Percentiles rank a stretch among this genome's conserved stretches.
phyloP scores from a whole-genome alignment of 2,113 vertebrate species.

The Holacanthus passer region DNA sequence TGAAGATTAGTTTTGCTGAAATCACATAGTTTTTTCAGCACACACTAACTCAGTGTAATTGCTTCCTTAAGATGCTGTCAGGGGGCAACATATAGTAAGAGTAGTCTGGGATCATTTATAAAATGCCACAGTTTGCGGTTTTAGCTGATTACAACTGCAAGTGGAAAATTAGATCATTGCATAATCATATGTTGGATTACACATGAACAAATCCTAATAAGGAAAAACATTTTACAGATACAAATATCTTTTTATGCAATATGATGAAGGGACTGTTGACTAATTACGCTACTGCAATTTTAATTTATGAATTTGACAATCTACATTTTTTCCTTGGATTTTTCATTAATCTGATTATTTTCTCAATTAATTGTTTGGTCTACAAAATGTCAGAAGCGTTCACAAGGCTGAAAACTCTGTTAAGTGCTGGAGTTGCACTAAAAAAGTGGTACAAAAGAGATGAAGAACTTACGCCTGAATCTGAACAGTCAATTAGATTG shows the following conservation, averaged over 20 bases:
- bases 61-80: not conserved
- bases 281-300: not conserved
- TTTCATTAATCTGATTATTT: constrained; percentile 1
- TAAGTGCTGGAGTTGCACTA: not conserved
- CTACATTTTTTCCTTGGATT: not conserved
- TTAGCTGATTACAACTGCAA: not conserved
- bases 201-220: not conserved
- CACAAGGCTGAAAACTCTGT: not conserved
- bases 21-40: constrained; percentile 25
- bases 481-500: no score
- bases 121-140: not conserved
- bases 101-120: not conserved
- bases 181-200: not conserved
- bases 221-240: not conserved
- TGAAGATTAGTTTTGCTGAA: constrained; percentile 38
- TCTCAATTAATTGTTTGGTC: not conserved
- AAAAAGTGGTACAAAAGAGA: not conserved
- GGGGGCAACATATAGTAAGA: not conserved
- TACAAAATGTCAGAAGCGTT: not conserved
- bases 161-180: not conserved
- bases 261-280: not conserved
- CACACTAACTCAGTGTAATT: constrained; percentile 20
- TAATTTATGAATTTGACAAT: not conserved
- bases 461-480: not conserved
- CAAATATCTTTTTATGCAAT: not conserved